Conservation (phyloP, 1,140 invertebrate species). For the Meloidogyne chitwoodi region DNA sequence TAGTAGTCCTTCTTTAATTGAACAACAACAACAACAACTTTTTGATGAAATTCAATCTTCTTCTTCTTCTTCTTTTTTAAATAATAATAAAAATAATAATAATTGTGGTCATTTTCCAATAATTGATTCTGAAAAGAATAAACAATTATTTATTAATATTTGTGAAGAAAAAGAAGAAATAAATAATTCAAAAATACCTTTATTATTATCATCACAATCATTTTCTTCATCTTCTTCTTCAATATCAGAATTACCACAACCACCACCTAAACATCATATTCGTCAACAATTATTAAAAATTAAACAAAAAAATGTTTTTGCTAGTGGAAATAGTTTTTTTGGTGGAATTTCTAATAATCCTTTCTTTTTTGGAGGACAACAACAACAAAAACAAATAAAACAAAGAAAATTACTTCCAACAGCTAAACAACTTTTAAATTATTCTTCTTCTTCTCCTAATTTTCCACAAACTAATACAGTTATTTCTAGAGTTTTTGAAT, state of each 20-base stretch:
- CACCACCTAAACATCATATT: constrained; percentile 11
- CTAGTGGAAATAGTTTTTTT: constrained; percentile 11
- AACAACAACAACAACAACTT: not conserved
- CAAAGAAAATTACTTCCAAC: not conserved
- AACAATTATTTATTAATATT: not conserved
- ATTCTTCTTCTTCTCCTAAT: constrained; percentile 12
- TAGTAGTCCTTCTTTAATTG: not conserved
- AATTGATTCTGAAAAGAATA: constrained; percentile 2
- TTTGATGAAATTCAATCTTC: not conserved
- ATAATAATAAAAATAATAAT: constrained; percentile 10
- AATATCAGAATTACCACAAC: not conserved
- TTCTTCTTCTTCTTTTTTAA: not conserved
- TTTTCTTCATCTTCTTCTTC: not conserved
- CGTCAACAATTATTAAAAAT: constrained; percentile 6
- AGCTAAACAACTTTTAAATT: not conserved
- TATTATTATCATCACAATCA: no score
- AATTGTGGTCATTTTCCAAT: constrained; percentile 17
- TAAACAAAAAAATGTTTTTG: not conserved
- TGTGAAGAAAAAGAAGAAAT: not conserved
- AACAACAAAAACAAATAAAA: not conserved
- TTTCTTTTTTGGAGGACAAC: constrained; percentile 5
- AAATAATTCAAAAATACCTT: no score
- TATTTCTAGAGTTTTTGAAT: constrained; percentile 1
- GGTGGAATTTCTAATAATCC: constrained; percentile 18
- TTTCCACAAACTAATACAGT: constrained; percentile 12